These are phyloP conservation scores for Thalassarche chlororhynchos DNA, from an alignment of 2,113 vertebrate species.

Conservation along the genomic window DNA sequence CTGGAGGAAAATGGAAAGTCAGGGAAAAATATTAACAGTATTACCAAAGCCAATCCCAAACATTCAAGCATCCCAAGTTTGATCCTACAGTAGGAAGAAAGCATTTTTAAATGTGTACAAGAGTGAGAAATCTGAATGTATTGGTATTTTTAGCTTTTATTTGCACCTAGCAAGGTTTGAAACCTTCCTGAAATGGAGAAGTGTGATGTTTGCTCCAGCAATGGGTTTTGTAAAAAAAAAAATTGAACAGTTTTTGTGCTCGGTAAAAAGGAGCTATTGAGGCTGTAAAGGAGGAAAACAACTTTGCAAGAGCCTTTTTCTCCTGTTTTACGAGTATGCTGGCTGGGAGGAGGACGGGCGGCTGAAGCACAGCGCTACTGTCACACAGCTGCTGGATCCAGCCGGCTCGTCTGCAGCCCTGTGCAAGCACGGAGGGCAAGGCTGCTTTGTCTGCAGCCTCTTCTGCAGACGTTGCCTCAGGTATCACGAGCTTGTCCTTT, in stretches of 20 bases:
- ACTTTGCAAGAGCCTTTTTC: neutral
- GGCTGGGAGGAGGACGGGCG: neutral
- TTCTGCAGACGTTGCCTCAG: neutral
- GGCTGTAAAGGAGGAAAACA: neutral
- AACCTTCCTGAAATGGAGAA: neutral
- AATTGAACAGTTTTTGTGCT: neutral
- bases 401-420: fast-evolving
- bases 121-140: neutral
- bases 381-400: neutral
- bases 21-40: neutral
- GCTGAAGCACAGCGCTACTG: neutral
- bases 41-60: neutral
- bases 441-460: neutral
- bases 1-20: neutral
- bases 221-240: neutral
- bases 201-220: neutral
- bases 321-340: neutral
- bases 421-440: neutral
- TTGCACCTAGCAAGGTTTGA: neutral
- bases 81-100: neutral
- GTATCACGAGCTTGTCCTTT: neutral
- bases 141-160: neutral
- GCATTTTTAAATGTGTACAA: neutral
- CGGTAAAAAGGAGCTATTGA: neutral
- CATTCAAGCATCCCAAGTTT: neutral